A percentile compares a stretch with the other conserved stretches of the same genome.
These are phyloP conservation scores for Colostygia pectinataria DNA, from an alignment of 2,888 invertebrate species.

Conservation along the genomic window DNA sequence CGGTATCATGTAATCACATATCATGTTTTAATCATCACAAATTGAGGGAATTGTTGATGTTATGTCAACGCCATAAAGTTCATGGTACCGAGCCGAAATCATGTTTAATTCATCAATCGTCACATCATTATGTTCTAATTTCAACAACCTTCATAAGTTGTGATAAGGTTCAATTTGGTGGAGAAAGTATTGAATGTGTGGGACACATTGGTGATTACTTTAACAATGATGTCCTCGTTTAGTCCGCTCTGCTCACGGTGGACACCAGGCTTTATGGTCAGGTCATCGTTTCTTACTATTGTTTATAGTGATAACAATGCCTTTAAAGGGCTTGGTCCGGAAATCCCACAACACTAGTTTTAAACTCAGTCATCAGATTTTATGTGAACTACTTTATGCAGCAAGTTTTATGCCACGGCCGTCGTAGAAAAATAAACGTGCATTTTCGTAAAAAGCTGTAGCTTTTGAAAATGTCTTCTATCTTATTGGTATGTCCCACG, in stretches of 20 bases:
- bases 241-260: slow-evolving; percentile 29
- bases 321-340: too few relatives aligned
- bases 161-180: slow-evolving; percentile 14
- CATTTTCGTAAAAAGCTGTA: not conserved
- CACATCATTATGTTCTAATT: not conserved
- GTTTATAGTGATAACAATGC: too few relatives aligned
- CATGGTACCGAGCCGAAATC: slow-evolving; percentile 20
- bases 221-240: slow-evolving; percentile 22
- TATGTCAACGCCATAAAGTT: slow-evolving; percentile 25
- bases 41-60: slow-evolving; percentile 12
- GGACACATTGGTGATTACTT: slow-evolving; percentile 23
- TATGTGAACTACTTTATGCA: not conserved
- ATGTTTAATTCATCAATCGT: slow-evolving; percentile 27
- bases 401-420: not conserved
- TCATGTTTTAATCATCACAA: slow-evolving; percentile 27
- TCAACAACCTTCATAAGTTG: not conserved
- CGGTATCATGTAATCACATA: slow-evolving; percentile 8
- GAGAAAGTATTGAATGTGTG: not conserved
- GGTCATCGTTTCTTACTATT: too few relatives aligned
- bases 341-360: too few relatives aligned
- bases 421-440: not conserved
- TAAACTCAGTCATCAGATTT: not conserved
- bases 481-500: not conserved
- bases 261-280: not conserved
- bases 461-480: not conserved